A percentile compares a stretch with the other conserved stretches of the same genome.
Conservation (phyloP, 30 jellyfish, hydroid and myxozoan genomes). For the Cassiopea andromeda region DNA sequence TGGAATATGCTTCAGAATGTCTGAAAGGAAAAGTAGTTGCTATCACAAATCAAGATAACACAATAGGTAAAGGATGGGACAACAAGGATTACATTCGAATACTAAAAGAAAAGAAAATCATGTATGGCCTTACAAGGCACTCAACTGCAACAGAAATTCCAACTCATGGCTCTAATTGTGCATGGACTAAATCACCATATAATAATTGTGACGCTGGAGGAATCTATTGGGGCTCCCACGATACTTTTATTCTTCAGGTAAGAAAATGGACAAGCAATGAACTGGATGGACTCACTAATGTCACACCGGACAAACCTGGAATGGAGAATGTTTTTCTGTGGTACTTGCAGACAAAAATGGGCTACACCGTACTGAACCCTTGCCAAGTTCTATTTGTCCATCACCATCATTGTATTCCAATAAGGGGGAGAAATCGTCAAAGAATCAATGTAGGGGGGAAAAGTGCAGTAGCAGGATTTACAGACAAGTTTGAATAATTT, state of each 20-base stretch:
- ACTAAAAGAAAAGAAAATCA: background rate
- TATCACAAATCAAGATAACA: conserved; percentile 40
- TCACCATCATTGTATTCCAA: conserved; percentile 81
- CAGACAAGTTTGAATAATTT: conserved; percentile 5
- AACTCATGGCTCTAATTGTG: background rate
- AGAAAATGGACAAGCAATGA: background rate
- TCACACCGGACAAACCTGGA: conserved; percentile 57
- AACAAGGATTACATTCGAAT: background rate
- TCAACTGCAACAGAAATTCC: background rate
- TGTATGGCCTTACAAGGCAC: conserved; percentile 54
- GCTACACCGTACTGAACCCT: conserved; percentile 70
- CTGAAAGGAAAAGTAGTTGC: conserved; percentile 11
- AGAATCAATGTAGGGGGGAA: conserved; percentile 1
- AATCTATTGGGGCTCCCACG: conserved; percentile 76
- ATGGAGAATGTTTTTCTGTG: conserved; percentile 65
- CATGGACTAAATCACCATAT: background rate
- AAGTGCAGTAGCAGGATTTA: background rate
- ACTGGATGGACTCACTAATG: conserved; percentile 15
- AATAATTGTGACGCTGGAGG: conserved; percentile 52
- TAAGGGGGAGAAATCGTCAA: conserved; percentile 27
- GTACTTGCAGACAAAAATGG: conserved; percentile 37
- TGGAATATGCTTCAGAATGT: conserved; percentile 10
- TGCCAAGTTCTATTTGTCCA: conserved; percentile 63
- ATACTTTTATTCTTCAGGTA: conserved; percentile 60
- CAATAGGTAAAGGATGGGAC: conserved; percentile 42